A percentile compares a stretch with the other conserved stretches of the same genome.
phyloP scores from a whole-genome alignment of 1,140 invertebrate genomes.

The Hesperophylax magnus region DNA sequence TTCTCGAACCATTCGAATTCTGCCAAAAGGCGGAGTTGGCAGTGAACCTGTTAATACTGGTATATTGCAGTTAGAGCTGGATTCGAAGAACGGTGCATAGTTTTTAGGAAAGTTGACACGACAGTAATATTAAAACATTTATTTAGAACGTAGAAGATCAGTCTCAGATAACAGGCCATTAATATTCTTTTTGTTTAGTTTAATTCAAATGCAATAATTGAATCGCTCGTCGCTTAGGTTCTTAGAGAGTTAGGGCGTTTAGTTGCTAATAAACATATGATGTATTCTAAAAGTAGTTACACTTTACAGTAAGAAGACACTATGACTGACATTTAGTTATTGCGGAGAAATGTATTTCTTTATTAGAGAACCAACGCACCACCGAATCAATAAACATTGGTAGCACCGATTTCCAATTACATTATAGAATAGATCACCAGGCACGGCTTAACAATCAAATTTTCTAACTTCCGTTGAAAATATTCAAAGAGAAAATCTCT shows the following conservation, averaged over 20 bases:
- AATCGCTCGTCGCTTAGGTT: conserved; percentile 3
- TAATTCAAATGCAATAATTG: conserved; percentile 48
- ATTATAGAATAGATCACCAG: background rate
- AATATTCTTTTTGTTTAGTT: conserved; percentile 63
- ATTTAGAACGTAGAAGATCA: conserved; percentile 71
- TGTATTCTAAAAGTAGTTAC: conserved; percentile 20
- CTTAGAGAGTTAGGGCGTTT: conserved; percentile 19
- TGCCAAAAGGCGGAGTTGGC: no score
- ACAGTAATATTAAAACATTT: conserved; percentile 50
- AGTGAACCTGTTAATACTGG: no score
- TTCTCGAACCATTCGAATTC: no score
- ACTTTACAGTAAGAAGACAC: conserved; percentile 26
- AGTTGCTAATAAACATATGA: conserved; percentile 12
- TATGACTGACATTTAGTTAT: conserved; percentile 28
- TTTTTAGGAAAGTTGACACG: no score
- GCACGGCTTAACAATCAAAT: conserved; percentile 10
- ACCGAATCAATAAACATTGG: conserved; percentile 27
- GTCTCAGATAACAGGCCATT: conserved; percentile 72
- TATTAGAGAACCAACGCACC: conserved; percentile 4
- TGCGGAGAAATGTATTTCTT: conserved; percentile 36
- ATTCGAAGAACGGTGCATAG: no score
- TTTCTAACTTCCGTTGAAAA: background rate
- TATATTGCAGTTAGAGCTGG: no score
- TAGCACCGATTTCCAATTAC: conserved; percentile 29
- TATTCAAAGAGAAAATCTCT: background rate